Evolutionary conservation across 2,888 invertebrate genomes (phyloP).

Genomic region (Ectemnius cavifrons): DNA sequence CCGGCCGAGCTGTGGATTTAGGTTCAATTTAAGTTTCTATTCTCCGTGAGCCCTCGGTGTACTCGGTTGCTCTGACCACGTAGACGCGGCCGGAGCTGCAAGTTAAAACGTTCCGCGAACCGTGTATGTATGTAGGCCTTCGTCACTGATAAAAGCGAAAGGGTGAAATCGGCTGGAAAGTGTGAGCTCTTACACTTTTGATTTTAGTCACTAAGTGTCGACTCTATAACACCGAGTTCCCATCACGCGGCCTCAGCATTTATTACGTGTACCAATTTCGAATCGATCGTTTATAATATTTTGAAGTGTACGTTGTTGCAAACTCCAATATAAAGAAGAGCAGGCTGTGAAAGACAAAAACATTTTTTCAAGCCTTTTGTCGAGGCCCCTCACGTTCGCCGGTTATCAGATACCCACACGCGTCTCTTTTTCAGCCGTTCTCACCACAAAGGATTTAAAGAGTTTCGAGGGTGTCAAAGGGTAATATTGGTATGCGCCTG

Average conservation of each 20-base stretch:
- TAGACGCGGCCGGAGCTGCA: conserved; percentile 35
- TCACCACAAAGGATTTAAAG: neutral
- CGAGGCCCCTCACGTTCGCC: conserved; percentile 2
- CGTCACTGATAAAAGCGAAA: conserved; percentile 59
- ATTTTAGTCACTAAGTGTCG: conserved; percentile 40
- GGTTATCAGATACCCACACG: conserved; percentile 8
- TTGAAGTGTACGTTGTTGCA: conserved; percentile 5
- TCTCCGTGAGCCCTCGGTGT: conserved; percentile 35
- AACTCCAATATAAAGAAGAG: conserved; percentile 2
- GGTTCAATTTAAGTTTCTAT: conserved; percentile 51
- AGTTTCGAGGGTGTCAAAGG: neutral
- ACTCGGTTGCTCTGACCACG: conserved; percentile 44
- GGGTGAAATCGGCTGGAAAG: conserved; percentile 63
- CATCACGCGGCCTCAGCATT: conserved; percentile 35
- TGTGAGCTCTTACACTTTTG: conserved; percentile 64
- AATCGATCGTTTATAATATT: conserved; percentile 31
- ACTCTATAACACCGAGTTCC: conserved; percentile 21
- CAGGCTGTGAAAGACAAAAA: conserved; percentile 10
- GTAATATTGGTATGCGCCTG: neutral
- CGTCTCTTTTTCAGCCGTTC: no score
- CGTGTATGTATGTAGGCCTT: conserved; percentile 40
- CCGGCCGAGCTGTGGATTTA: conserved; percentile 62
- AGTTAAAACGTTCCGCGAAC: conserved; percentile 52
- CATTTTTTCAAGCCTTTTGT: conserved; percentile 31
- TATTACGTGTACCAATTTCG: conserved; percentile 35